These are phyloP conservation scores for Pungitius pungitius DNA, from an alignment of 2,113 vertebrate genomes.

Conservation along the genomic window DNA sequence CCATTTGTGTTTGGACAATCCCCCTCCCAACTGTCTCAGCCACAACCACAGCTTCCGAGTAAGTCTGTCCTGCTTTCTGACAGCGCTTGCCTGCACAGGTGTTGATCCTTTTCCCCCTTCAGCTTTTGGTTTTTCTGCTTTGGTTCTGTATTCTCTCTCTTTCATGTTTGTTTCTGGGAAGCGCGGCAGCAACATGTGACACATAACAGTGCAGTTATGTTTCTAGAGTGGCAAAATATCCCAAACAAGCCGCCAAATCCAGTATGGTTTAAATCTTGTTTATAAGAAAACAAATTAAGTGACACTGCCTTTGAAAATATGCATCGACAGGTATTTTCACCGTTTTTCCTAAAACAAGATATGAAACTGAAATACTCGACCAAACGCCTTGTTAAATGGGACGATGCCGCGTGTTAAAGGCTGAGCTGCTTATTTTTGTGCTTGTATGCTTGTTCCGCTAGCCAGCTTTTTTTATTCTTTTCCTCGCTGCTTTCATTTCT, in stretches of 20 bases:
- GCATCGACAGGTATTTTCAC: neutral
- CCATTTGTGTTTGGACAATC: conserved; percentile 99
- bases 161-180: conserved; percentile 24
- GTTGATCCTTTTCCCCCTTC: conserved; percentile 57
- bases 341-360: conserved; percentile 50
- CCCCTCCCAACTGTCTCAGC: conserved; percentile 99
- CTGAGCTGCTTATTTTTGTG: conserved; percentile 47
- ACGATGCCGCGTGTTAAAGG: conserved; percentile 36
- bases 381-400: conserved; percentile 24
- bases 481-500: conserved; percentile 36
- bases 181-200: conserved; percentile 33
- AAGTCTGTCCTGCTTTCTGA: conserved; percentile 93
- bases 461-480: conserved; percentile 27
- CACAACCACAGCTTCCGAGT: conserved; percentile 97
- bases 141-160: conserved; percentile 16
- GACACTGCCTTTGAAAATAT: conserved; percentile 2
- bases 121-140: conserved; percentile 26
- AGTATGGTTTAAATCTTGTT: conserved; percentile 59
- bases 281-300: conserved; percentile 12
- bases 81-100: conserved; percentile 79
- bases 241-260: conserved; percentile 48
- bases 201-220: conserved; percentile 47
- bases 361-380: conserved; percentile 48
- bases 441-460: conserved; percentile 45
- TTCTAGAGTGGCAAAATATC: conserved; percentile 43